Evolutionary conservation across 2,113 vertebrate genomes (phyloP), one percentile per base, ranked within the genome.

Genomic region (Pelecanoides urinatrix): DNA sequence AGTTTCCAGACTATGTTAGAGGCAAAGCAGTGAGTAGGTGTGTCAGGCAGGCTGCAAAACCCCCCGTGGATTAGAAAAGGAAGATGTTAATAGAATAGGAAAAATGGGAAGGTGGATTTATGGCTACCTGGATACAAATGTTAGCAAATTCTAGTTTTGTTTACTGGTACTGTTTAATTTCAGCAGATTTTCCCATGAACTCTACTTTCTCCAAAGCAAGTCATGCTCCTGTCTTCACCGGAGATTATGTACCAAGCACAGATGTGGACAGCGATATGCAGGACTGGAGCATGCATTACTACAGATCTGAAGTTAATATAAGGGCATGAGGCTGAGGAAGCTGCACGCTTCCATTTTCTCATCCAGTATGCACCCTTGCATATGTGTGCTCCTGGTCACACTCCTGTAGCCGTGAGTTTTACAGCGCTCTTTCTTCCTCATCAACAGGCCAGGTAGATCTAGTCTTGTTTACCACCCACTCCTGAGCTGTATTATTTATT

Each of bases 361-460:
- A 27, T 71, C 56, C 62, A 78, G 19, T 22, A 44, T 40, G n/a
- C 1, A 3, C 29, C 76, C 79, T 84, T 84, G 59, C 75, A 45
- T 66, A 45, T 66, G 62, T 50, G 67, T 50, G 79, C 67, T 88
- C 63, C 75, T 65, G 88, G 73, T 94, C 86, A 63, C 76, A 77
- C 15, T 77, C 58, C 18, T 15, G 27, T 23, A 78, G 86, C 88
- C 2, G 0, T 49, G 88, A 36, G 8, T 68, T 94, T 84, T 67
- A 38, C 73, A 86, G 58, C 8, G 1, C 72, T 59, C 73, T 30
- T 79, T 84, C 79, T 75, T 91, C 68, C 61, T 78, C 74, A 65
- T 82, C 80, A 81, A 14, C 89, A 95, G 89, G 66, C 94, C 94
- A 95, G 84, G 81, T 94, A 89, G 94, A 87, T 92, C 73, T 15